Evolutionary conservation across 2,113 vertebrate genomes (phyloP).

Genomic region (Toxostoma redivivum): DNA sequence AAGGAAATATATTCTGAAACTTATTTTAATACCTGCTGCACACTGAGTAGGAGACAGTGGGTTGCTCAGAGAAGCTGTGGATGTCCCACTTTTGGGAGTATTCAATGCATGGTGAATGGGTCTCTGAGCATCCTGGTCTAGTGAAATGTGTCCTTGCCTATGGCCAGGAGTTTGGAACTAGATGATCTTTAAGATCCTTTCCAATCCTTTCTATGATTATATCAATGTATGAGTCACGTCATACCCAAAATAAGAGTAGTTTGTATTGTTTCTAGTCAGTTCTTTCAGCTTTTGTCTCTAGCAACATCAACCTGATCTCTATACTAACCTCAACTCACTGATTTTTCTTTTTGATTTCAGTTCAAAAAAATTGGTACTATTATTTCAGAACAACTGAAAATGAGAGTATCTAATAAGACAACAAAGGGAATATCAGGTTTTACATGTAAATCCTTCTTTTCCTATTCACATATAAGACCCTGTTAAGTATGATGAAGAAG

Average conservation of each 20-base stretch:
- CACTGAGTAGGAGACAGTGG: background rate
- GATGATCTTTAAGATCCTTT: background rate
- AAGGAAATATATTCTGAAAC: background rate
- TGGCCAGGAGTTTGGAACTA: accelerated
- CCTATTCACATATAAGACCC: background rate
- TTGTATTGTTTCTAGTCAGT: background rate
- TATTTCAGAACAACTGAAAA: background rate
- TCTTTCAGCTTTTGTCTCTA: background rate
- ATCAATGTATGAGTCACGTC: background rate
- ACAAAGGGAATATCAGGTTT: background rate
- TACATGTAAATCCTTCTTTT: background rate
- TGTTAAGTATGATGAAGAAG: background rate
- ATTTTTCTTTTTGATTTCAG: background rate
- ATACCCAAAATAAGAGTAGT: background rate
- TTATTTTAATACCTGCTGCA: background rate
- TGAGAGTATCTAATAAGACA: background rate
- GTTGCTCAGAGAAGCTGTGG: background rate
- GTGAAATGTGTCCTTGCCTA: background rate
- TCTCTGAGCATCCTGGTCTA: background rate
- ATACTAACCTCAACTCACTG: background rate
- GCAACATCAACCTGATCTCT: background rate
- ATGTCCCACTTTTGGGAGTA: too few relatives aligned
- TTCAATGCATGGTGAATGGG: background rate
- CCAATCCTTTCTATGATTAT: background rate
- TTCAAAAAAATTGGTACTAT: background rate